These are phyloP conservation scores for Neelides folsomi DNA, from an alignment of 2,888 invertebrate genomes.

Conservation along the genomic window DNA sequence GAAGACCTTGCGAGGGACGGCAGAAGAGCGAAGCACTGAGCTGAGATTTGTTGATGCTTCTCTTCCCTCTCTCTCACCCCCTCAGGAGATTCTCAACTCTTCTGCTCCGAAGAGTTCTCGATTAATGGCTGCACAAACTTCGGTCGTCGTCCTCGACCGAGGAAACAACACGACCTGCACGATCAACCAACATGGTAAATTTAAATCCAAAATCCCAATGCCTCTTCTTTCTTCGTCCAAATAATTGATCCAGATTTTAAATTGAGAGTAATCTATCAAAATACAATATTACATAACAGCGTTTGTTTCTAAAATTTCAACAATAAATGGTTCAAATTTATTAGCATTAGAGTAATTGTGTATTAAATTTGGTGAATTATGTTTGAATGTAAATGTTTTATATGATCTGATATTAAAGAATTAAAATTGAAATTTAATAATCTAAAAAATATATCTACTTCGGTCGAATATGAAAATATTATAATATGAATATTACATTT, in stretches of 20 bases:
- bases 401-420: too few relatives aligned
- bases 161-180: constrained; percentile 94
- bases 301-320: not conserved
- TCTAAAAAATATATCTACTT: too few relatives aligned
- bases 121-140: constrained; percentile 57
- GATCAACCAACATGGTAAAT: constrained; percentile 84
- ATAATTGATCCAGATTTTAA: too few relatives aligned
- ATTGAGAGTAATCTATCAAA: not conserved
- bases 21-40: constrained; percentile 1
- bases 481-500: too few relatives aligned
- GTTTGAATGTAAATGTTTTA: too few relatives aligned
- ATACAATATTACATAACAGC: not conserved
- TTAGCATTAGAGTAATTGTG: too few relatives aligned
- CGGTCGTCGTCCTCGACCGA: constrained; percentile 86
- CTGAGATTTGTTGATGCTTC: constrained; percentile 5
- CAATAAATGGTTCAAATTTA: too few relatives aligned
- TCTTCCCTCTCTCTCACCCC: not conserved
- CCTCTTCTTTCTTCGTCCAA: not conserved
- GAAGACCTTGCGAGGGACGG: constrained; percentile 13
- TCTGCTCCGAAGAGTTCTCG: constrained; percentile 30
- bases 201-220: not conserved
- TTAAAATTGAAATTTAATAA: too few relatives aligned
- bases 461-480: too few relatives aligned
- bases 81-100: constrained; percentile 2
- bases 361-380: not conserved